phyloP scores from a whole-genome alignment of 2,888 invertebrate species.

The Orchesellides sinensis region DNA sequence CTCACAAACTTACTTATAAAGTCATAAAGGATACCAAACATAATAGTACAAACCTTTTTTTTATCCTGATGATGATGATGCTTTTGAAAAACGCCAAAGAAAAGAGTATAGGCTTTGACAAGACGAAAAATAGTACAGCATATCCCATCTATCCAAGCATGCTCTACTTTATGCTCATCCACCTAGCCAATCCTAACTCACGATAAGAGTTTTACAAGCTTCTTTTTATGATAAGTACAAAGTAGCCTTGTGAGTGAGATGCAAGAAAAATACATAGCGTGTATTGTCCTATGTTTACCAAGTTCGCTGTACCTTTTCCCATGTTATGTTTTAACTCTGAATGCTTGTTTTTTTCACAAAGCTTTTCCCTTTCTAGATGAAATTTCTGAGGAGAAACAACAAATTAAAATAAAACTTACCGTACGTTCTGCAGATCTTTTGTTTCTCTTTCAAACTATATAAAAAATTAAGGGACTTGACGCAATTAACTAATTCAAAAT shows the following conservation, averaged over 20 bases:
- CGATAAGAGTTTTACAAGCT: too few species aligned
- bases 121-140: neutral
- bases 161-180: slow-evolving; percentile 10
- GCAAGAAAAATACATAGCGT: neutral
- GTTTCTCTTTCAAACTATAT: slow-evolving; percentile 48
- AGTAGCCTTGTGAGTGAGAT: neutral
- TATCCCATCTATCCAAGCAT: slow-evolving; percentile 23
- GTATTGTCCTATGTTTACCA: slow-evolving; percentile 51
- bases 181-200: neutral
- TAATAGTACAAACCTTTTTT: too few species aligned
- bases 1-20: too few species aligned
- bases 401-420: slow-evolving; percentile 38
- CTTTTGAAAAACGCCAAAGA: slow-evolving; percentile 3
- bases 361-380: slow-evolving; percentile 33
- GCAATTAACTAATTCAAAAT: slow-evolving; percentile 38
- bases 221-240: too few species aligned
- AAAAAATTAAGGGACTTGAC: slow-evolving; percentile 18
- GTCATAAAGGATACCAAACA: too few species aligned
- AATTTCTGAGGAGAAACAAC: neutral
- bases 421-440: slow-evolving; percentile 6
- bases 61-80: neutral
- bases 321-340: slow-evolving; percentile 8
- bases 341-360: slow-evolving; percentile 48
- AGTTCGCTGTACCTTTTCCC: slow-evolving; percentile 20
- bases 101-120: neutral